Base-by-base conservation (phyloP, 2,797 vertebrate species). In the Melopsittacus undulatus region DNA sequence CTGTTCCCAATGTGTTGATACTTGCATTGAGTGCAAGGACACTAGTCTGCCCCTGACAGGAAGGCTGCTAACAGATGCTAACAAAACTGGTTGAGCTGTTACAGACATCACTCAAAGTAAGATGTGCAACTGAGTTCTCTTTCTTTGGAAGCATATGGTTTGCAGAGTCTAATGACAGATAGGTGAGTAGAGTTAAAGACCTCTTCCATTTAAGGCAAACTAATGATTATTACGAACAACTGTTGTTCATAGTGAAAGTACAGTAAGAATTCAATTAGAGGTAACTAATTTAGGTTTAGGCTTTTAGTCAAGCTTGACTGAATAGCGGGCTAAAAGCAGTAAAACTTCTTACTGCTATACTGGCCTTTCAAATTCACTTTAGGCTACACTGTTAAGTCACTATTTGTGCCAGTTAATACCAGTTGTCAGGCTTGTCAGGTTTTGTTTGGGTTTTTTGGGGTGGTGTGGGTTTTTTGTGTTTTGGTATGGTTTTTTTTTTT, bases 1-100 rank as follows among this genome's bases (percentile, higher is more conserved):
- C 54, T 82, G 40, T 76, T 64, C n/a, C 2, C 22, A 34, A 0
- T 0, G 1, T 48, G 42, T 57, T 56, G n/a, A 8, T 86, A 20
- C 29, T 49, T 87, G 26, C 7, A 4, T 17, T 66, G 51, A 15
- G 30, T 14, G 23, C 38, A 16, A 43, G 63, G 67, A 24, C 38
- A 29, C 26, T 36, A 14, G 12, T 7, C 1, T 52, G 22, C 17
- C 20, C 10, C 18, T 38, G 81, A 21, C n/a, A 26, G 62, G 49
- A 70, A 2, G 18, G 7, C 27, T 94, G 30, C 32, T 46, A 12
- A 40, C 9, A 51, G 48, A 5, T 23, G 27, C 26, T 72, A 29
- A 32, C 21, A 23, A 15, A 49, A 84, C 21, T 72, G 52, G 18
- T 13, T 52, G 19, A 48, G 29, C 18, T 77, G 24, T 43, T 85